Percentiles rank a stretch among this genome's conserved stretches.
These are phyloP conservation scores for Umimayanthus chanpuru DNA, from an alignment of 92 coral and sea anemone genomes.

Conservation along the genomic window DNA sequence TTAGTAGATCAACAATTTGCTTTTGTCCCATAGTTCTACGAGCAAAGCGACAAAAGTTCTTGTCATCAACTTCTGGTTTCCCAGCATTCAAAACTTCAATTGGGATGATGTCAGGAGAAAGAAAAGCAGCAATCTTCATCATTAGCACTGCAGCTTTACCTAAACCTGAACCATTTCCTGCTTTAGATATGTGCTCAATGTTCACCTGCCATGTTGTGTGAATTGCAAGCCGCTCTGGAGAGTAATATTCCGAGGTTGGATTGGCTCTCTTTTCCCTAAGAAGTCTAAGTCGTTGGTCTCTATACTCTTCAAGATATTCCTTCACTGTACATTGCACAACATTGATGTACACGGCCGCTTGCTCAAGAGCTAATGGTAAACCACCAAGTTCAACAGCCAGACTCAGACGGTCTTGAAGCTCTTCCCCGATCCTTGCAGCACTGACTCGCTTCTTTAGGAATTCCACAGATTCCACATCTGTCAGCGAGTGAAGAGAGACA, in stretches of 20 bases:
- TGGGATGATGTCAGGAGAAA: background rate
- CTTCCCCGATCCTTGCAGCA: background rate
- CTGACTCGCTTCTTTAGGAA: constrained; percentile 22
- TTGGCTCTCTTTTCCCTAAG: constrained; percentile 27
- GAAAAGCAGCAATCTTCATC: constrained; percentile 22
- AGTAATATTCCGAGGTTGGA: constrained; percentile 13
- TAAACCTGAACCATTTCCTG: background rate
- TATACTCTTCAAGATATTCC: constrained; percentile 50
- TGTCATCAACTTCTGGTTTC: constrained; percentile 22
- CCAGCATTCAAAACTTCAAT: background rate
- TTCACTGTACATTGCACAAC: constrained; percentile 27
- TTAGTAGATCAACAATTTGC: constrained; percentile 31
- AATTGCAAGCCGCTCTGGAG: constrained; percentile 48
- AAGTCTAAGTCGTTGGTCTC: constrained; percentile 27
- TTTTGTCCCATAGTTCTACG: background rate
- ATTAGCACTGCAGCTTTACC: background rate
- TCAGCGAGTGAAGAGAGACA: constrained; percentile 4
- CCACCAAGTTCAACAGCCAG: constrained; percentile 58
- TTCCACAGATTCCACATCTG: background rate
- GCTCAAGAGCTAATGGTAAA: constrained; percentile 64
- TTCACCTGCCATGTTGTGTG: constrained; percentile 67
- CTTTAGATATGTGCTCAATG: constrained; percentile 35
- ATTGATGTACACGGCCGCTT: constrained; percentile 54
- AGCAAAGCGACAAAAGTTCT: background rate
- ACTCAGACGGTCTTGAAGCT: background rate